phyloP scores from a whole-genome alignment of 1,140 invertebrate species.

The Pseudomyrmex concolor region DNA sequence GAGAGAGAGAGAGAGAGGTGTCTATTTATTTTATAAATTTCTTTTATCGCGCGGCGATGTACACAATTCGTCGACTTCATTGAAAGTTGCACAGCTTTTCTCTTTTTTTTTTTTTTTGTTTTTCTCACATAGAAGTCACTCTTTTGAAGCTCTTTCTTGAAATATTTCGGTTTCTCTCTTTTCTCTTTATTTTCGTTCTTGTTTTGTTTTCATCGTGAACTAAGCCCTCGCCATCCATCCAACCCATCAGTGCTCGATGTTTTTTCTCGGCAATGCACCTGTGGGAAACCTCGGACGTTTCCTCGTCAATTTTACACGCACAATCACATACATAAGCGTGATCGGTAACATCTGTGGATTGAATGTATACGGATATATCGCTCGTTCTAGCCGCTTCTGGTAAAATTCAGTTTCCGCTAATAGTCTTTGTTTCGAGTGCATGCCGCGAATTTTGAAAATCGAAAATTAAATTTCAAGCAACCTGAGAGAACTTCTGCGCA shows the following conservation, averaged over 20 bases:
- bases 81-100: slow-evolving; percentile 22
- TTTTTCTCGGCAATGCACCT: slow-evolving; percentile 78
- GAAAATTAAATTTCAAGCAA: slow-evolving; percentile 3
- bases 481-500: slow-evolving; percentile 2
- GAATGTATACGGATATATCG: slow-evolving; percentile 1
- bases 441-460: not conserved
- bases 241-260: slow-evolving; percentile 74
- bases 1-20: not conserved
- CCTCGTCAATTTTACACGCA: slow-evolving; percentile 15
- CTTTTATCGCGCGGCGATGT: not conserved
- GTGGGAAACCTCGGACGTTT: slow-evolving; percentile 50
- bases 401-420: not conserved
- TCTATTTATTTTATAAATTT: not conserved
- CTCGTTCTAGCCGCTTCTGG: slow-evolving; percentile 15
- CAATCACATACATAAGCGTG: slow-evolving; percentile 5
- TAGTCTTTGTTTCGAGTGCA: slow-evolving; percentile 17
- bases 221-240: slow-evolving; percentile 80
- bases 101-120: not conserved
- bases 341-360: not conserved
- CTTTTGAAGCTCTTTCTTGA: slow-evolving; percentile 4
- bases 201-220: slow-evolving; percentile 69
- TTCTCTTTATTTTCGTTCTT: slow-evolving; percentile 3
- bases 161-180: not conserved
- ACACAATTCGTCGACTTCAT: slow-evolving; percentile 7
- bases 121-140: not conserved